Base-by-base conservation (phyloP, 2,888 invertebrate genomes). In the Coenonympha glycerion region DNA sequence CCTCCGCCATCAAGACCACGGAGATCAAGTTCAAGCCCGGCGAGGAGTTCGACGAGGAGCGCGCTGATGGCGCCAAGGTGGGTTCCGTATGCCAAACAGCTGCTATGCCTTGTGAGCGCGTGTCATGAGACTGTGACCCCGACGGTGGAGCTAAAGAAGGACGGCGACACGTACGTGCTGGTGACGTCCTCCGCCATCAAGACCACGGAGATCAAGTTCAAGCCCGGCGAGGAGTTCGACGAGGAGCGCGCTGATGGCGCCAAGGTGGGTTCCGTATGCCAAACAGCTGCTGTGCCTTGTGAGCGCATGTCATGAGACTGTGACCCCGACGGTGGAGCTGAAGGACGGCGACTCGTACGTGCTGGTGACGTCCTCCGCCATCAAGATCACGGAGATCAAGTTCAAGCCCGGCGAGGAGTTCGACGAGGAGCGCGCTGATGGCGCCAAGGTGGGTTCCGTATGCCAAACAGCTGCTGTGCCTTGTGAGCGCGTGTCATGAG, bases 241-340 rank as follows among this genome's bases (percentile, higher is more conserved):
- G 95, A 97, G 79, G 95, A 94, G 63, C 95, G 97, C 11, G 91
- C 94, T 58, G 97, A 98, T 75, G 96, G 97, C 19, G 91, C 95
- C 56, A 94, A 93, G 81, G 95, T 96, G 49, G 63, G 69, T 15
- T 39, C n/a, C 18, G 6, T 13, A 13, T n/a, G n/a, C n/a, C n/a
- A n/a, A n/a, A n/a, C n/a, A n/a, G n/a, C n/a, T n/a, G n/a, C n/a
- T n/a, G n/a, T n/a, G n/a, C n/a, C n/a, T n/a, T n/a, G n/a, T n/a
- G n/a, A n/a, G n/a, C n/a, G n/a, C n/a, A n/a, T n/a, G n/a, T n/a
- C n/a, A n/a, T n/a, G n/a, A n/a, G n/a, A n/a, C n/a, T n/a, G 91
- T 95, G 21, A 93, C 92, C n/a, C 97, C 97, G 8, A 92, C 92
- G 0, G 91, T 95, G 59, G 95, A 95, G 66, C 89, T 98, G 59